These are phyloP conservation scores for Aptenodytes forsteri DNA, from an alignment of 2,113 vertebrate species.

Conservation along the genomic window DNA sequence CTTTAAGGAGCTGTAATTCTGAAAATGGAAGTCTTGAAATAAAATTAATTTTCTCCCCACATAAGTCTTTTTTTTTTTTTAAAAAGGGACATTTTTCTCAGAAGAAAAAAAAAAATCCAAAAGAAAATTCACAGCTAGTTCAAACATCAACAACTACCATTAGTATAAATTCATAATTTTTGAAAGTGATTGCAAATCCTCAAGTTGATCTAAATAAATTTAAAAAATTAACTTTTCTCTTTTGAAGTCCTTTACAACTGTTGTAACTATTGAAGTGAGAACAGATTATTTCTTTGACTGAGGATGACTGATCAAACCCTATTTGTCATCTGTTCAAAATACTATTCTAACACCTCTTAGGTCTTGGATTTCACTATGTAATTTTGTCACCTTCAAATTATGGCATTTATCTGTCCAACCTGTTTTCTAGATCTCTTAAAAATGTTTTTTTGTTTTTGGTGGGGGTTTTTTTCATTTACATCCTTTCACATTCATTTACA, in stretches of 20 bases:
- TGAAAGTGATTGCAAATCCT: neutral
- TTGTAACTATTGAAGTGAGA: neutral
- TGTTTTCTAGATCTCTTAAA: neutral
- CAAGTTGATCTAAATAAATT: neutral
- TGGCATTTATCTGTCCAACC: neutral
- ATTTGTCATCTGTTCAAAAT: neutral
- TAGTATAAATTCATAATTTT: neutral
- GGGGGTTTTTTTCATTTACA: neutral
- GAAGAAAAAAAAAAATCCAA: neutral
- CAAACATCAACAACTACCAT: neutral
- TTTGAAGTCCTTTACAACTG: neutral
- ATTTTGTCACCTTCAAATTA: neutral
- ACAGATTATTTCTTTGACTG: neutral
- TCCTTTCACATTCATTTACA: neutral
- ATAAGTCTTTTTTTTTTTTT: too few species aligned
- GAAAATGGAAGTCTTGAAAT: neutral
- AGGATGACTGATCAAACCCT: neutral
- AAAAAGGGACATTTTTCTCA: neutral
- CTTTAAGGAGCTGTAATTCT: neutral
- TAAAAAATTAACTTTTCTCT: neutral
- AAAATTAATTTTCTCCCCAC: neutral
- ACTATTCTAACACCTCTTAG: neutral
- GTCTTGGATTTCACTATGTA: neutral
- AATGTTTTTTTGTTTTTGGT: neutral
- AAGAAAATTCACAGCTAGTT: neutral